Base-by-base conservation (phyloP, 2,888 invertebrate species). In the Drosophila paracracens region DNA sequence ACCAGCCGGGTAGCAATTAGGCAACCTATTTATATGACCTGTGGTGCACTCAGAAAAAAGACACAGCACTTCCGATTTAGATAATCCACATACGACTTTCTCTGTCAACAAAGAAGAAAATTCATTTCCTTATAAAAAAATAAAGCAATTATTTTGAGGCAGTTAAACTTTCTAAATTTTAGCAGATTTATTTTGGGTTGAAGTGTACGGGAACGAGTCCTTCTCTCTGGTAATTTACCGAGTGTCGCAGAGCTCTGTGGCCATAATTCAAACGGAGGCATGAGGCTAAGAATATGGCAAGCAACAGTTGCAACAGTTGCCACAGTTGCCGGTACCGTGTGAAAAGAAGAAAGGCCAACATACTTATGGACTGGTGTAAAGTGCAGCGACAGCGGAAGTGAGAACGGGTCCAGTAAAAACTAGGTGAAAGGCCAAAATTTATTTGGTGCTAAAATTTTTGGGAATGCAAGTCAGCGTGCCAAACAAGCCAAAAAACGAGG, bases 351-450 rank as follows among this genome's bases (percentile, higher is more conserved):
- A 76, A 79, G 63, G 59, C 61, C 66, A 70, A 67, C 76, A 69
- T 66, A 73, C 81, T 86, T 83, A 66, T 67, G 40, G 36, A 48
- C 63, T 64, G 63, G 46, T 50, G 33, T 21, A 65, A 81, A 64
- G 27, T 71, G 77, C 74, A 70, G 48, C 63, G 70, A 53, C 80
- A 79, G 70, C 74, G 72, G 66, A 88, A 81, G 70, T 59, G 52
- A 59, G 40, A 59, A 54, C n/a, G 58, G 35, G 35, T 21, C 58
- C 58, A 70, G 52, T 38, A 60, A 86, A 71, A 88, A 83, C 71
- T 83, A 81, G 83, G 83, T 86, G 79, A 86, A 70, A 76, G 61
- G 66, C 56, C 46, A 63, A 70, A 72, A 88, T 88, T 88, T 88
- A 86, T 88, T 74, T 75, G 81, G 63, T 75, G 60, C 70, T 54